phyloP scores from a whole-genome alignment of 2,113 vertebrate species.

The Dinomys branickii region DNA sequence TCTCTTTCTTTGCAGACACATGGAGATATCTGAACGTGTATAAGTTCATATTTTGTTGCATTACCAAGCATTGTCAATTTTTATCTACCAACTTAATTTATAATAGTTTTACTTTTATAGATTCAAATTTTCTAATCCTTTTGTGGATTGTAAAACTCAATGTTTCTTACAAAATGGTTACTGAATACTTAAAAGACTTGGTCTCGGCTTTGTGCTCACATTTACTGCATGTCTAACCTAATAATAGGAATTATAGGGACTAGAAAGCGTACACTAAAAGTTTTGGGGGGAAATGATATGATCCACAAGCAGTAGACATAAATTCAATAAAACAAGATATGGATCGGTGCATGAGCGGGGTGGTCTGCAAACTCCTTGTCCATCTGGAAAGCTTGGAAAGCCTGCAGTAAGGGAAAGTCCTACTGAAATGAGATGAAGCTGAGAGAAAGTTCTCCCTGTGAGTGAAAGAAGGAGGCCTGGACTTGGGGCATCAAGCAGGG shows the following conservation, averaged over 20 bases:
- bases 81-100: background rate
- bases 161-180: conserved; percentile 32
- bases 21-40: background rate
- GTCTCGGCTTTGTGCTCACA: background rate
- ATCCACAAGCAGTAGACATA: conserved; percentile 18
- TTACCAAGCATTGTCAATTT: background rate
- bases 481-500: background rate
- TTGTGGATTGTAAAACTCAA: conserved; percentile 14
- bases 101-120: conserved; percentile 11
- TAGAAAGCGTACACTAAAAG: background rate
- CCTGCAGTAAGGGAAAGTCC: background rate
- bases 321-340: conserved; percentile 58
- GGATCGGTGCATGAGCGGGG: background rate
- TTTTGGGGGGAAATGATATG: background rate
- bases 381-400: conserved; percentile 38
- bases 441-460: background rate
- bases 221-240: conserved; percentile 16
- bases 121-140: conserved; percentile 28
- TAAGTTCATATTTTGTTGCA: conserved; percentile 37
- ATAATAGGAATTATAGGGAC: background rate
- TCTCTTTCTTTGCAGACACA: background rate
- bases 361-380: background rate
- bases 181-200: conserved; percentile 24
- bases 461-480: background rate
- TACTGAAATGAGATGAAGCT: background rate